Evolutionary conservation across 2,888 invertebrate genomes (phyloP), one percentile per base, ranked within the genome.

Genomic region (Mimachlamys varia): DNA sequence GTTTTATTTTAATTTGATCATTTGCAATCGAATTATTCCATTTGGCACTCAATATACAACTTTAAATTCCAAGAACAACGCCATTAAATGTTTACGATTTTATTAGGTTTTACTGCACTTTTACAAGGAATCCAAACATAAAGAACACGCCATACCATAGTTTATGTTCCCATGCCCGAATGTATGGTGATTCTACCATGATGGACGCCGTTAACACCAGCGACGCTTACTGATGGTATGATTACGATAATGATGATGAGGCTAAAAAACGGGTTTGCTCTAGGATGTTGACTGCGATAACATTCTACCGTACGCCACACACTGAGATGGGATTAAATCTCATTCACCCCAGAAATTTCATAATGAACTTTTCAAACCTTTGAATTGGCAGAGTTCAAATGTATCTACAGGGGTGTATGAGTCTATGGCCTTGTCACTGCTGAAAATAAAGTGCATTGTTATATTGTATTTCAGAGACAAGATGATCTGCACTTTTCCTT

Each of bases 161-260:
- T 76, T 0, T 33, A 76, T 76, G 17, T 12, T 33, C 27, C 12
- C 33, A 0, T 27, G 76, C 15, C 76, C 27, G 12, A 76, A 12
- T 76, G 62, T 22, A 5, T 0, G 76, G 27, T 76, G 33, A 76
- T 76, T 76, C 27, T 15, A 15, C 1, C 12, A 15, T 76, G 76
- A 76, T 76, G 76, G 33, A 76, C 76, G 76, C 27, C 33, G 76
- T 12, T 76, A 33, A 7, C 33, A 76, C 76, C 33, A 27, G 22
- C 27, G 27, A 27, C 13, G 22, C 1, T 22, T 76, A 27, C 76
- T 76, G 76, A 76, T 76, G 76, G 33, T 76, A 76, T 27, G 33
- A 76, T 76, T 76, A 76, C 76, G 76, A 76, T 76, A 76, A 76
- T 76, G 76, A 76, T 27, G 33, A 27, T 76, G 76, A 76, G 27